Conservation (phyloP, 2,888 invertebrate genomes). For the Heteromyza rotundicornis region DNA sequence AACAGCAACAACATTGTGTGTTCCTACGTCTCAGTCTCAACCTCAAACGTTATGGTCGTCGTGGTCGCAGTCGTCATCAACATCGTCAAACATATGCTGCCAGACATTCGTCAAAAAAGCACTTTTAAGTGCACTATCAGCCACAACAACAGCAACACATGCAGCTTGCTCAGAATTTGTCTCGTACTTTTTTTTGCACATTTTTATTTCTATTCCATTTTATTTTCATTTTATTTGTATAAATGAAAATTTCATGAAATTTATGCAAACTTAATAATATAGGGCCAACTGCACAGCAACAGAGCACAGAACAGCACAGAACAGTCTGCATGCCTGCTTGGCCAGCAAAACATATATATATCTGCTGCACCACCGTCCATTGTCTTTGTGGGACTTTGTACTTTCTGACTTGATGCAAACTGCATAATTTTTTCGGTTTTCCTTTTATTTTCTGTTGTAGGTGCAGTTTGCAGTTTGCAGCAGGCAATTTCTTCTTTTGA, state of each 20-base stretch:
- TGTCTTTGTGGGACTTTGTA: slow-evolving; percentile 2
- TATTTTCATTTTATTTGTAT: too few species aligned
- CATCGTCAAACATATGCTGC: neutral
- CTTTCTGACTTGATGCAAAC: neutral
- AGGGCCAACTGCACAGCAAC: too few species aligned
- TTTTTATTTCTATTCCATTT: neutral
- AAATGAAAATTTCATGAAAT: neutral
- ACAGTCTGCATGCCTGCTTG: neutral
- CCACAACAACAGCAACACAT: neutral
- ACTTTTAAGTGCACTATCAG: neutral
- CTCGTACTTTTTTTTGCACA: neutral
- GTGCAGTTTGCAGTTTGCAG: neutral
- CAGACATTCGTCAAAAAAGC: neutral
- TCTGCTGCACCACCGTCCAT: neutral
- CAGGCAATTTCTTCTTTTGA: neutral
- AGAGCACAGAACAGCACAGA: neutral
- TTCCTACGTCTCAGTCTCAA: too few species aligned
- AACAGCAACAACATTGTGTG: neutral
- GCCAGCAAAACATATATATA: neutral
- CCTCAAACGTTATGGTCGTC: too few species aligned
- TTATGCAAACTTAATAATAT: slow-evolving; percentile 18
- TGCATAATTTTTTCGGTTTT: neutral
- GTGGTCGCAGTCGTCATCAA: too few species aligned
- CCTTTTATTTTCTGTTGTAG: neutral
- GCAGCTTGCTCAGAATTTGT: neutral